phyloP scores from a whole-genome alignment of 2,888 invertebrate genomes.

The Dryobotodes eremita region DNA sequence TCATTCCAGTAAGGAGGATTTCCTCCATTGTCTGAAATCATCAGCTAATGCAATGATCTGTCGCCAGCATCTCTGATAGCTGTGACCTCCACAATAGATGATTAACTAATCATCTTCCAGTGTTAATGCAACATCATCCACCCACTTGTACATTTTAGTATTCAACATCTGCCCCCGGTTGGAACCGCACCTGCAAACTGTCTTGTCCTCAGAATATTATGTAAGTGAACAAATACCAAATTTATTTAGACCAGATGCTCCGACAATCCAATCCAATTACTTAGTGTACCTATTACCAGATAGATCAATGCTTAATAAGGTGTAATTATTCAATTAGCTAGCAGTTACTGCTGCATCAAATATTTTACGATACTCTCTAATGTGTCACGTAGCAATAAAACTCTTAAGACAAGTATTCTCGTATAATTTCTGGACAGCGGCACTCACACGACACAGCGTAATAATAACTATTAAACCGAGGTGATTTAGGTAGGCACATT shows the following conservation, averaged over 20 bases:
- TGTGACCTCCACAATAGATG: constrained; percentile 55
- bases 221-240: constrained; percentile 10
- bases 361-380: constrained; percentile 1
- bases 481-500: neutral
- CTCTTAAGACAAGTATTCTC: neutral
- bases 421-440: neutral
- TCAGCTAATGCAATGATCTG: constrained; percentile 58
- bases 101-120: constrained; percentile 45
- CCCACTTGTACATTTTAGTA: constrained; percentile 30
- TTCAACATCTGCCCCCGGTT: constrained; percentile 7
- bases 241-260: neutral
- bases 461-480: neutral
- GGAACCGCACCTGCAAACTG: constrained; percentile 10
- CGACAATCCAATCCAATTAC: constrained; percentile 12
- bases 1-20: constrained; percentile 80
- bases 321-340: constrained; percentile 10
- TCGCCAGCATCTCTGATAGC: constrained; percentile 50
- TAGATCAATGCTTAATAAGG: neutral
- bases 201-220: neutral
- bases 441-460: neutral
- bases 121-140: constrained; percentile 21
- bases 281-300: neutral
- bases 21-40: constrained; percentile 73
- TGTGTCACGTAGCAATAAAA: constrained; percentile 6
- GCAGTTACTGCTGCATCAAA: neutral